Evolutionary conservation across 2,888 invertebrate species (phyloP).

Genomic region (Acronicta aceris): DNA sequence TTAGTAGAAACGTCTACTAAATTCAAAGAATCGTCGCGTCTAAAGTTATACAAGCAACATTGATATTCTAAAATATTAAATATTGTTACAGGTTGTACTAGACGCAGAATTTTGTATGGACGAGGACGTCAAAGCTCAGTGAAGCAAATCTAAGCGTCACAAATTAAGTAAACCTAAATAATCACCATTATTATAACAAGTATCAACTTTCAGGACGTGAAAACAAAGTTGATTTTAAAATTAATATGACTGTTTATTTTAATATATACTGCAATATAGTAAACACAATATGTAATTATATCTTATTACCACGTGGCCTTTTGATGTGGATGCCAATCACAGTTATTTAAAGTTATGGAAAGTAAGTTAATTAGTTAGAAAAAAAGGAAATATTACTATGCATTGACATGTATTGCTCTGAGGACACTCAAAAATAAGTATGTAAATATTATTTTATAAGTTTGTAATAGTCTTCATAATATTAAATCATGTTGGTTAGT

Average conservation of each 20-base stretch:
- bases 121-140: slow-evolving; percentile 67
- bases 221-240: neutral
- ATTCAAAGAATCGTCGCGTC: no score
- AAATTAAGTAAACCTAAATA: neutral
- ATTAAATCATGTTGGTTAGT: neutral
- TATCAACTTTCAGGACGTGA: neutral
- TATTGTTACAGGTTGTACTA: slow-evolving; percentile 73
- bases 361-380: neutral
- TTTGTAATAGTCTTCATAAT: neutral
- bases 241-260: neutral
- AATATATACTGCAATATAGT: no score
- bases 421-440: neutral
- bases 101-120: slow-evolving; percentile 74
- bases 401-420: neutral
- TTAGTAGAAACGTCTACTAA: no score
- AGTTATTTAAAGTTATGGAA: neutral
- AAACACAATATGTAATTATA: neutral
- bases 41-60: no score
- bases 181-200: no score
- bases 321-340: neutral
- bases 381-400: neutral
- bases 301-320: neutral
- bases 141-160: slow-evolving; percentile 1
- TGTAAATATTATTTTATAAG: neutral
- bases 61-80: neutral